Percentiles rank a stretch among this genome's conserved stretches.
phyloP scores from a whole-genome alignment of 2,113 vertebrate species.

The Symphodus melops region DNA sequence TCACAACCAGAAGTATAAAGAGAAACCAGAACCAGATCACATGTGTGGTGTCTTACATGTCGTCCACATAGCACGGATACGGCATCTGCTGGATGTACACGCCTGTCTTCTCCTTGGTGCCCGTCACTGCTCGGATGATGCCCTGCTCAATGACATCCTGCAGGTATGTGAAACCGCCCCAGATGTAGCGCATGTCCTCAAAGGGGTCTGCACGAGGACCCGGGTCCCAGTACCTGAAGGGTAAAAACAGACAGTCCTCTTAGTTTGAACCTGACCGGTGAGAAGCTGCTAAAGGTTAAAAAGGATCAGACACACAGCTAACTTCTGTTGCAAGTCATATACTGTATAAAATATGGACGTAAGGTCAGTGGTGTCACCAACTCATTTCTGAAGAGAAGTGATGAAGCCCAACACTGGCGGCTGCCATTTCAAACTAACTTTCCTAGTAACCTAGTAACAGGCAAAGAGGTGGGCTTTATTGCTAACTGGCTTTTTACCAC shows the following conservation, averaged over 20 bases:
- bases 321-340: too few relatives aligned
- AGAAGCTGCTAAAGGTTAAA: not conserved
- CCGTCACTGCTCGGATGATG: constrained; percentile 91
- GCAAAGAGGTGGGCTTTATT: too few relatives aligned
- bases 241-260: not conserved
- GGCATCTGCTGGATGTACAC: constrained; percentile 99
- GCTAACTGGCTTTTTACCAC: too few relatives aligned
- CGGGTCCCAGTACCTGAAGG: constrained; percentile 95
- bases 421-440: too few relatives aligned
- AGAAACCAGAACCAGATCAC: not conserved
- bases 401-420: too few relatives aligned
- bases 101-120: constrained; percentile 89
- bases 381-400: too few relatives aligned
- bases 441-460: too few relatives aligned
- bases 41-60: constrained; percentile 85
- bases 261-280: not conserved
- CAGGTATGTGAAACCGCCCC: constrained; percentile 96
- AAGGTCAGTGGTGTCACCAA: too few relatives aligned
- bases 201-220: constrained; percentile 98
- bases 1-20: not conserved
- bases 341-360: too few relatives aligned
- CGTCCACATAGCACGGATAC: constrained; percentile 97
- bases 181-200: constrained; percentile 97
- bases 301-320: too few relatives aligned
- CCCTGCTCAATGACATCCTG: constrained; percentile 96